Evolutionary conservation across 2,888 invertebrate genomes (phyloP).

Genomic region (Hemistola chrysoprasaria): DNA sequence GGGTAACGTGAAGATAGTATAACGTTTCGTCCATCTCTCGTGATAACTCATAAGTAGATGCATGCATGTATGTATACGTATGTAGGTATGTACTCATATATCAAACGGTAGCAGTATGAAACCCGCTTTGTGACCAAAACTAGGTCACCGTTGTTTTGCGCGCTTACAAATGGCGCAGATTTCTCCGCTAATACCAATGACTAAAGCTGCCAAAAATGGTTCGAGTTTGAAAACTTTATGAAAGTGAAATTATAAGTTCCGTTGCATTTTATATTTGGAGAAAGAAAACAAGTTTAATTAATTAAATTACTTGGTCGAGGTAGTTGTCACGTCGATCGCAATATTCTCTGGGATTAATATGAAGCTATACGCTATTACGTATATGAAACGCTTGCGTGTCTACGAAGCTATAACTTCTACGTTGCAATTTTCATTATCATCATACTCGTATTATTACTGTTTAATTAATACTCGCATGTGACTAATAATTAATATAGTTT

Average conservation of each 20-base stretch:
- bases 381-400: conserved; percentile 39
- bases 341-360: conserved; percentile 4
- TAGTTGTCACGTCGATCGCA: conserved; percentile 23
- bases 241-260: no score
- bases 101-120: conserved; percentile 22
- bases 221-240: conserved; percentile 33
- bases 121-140: conserved; percentile 50
- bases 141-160: conserved; percentile 64
- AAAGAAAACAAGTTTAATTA: conserved; percentile 22
- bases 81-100: conserved; percentile 12
- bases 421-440: conserved; percentile 36
- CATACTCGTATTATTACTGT: no score
- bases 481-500: no score
- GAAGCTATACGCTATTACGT: conserved; percentile 14
- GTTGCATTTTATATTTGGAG: conserved; percentile 4
- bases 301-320: conserved; percentile 20
- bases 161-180: conserved; percentile 49
- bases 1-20: no score
- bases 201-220: conserved; percentile 38
- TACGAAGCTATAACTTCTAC: conserved; percentile 27
- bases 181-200: conserved; percentile 51
- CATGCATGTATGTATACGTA: conserved; percentile 15
- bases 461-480: no score
- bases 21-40: no score
- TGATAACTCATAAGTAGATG: conserved; percentile 1